Evolutionary conservation across 2,888 invertebrate species (phyloP).

Genomic region (Catocala nupta): DNA sequence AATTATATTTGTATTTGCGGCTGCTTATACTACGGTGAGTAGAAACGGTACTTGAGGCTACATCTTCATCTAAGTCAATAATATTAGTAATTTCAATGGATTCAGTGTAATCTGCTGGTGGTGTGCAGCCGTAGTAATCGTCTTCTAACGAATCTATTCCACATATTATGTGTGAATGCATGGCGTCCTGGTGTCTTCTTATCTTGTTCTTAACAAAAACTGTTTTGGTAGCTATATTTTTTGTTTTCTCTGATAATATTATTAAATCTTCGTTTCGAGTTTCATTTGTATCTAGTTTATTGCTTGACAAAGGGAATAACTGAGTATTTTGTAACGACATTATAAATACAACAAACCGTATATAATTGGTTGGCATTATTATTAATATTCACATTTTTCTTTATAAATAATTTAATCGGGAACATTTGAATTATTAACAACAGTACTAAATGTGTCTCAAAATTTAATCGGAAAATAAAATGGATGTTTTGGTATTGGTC

Average conservation of each 20-base stretch:
- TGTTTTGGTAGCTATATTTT: not conserved
- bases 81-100: not conserved
- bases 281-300: not conserved
- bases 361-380: constrained; percentile 20
- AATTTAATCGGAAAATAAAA: constrained; percentile 26
- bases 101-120: constrained; percentile 10
- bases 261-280: not conserved
- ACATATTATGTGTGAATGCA: constrained; percentile 23
- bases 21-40: too few species aligned
- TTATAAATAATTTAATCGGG: not conserved
- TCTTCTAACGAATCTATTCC: constrained; percentile 55
- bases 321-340: not conserved
- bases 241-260: not conserved
- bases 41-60: too few species aligned
- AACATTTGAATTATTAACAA: constrained; percentile 9
- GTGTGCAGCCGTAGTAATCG: constrained; percentile 45
- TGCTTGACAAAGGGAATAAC: not conserved
- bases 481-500: constrained; percentile 20
- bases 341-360: constrained; percentile 18
- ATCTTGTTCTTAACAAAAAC: not conserved
- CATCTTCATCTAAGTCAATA: not conserved
- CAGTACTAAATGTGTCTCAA: not conserved
- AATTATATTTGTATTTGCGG: too few species aligned
- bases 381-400: constrained; percentile 18
- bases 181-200: constrained; percentile 1